Conservation (phyloP, 2,113 vertebrate species). For the Neofelis nebulosa region DNA sequence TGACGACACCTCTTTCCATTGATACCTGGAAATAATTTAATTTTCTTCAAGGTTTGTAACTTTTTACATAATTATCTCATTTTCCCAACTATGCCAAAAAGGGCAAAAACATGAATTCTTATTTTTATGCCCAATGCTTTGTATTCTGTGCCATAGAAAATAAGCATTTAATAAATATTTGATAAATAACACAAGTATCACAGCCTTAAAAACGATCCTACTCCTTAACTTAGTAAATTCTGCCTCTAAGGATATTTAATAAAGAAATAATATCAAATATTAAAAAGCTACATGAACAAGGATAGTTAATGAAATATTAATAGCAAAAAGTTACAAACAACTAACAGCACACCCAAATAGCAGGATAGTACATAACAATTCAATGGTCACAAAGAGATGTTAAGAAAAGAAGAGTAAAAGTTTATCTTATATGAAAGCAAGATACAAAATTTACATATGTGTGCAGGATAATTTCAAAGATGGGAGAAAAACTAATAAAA, state of each 20-base stretch:
- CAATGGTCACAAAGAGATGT: not conserved
- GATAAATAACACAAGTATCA: not conserved
- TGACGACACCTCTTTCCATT: not conserved
- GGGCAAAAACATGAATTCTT: not conserved
- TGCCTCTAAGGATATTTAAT: not conserved
- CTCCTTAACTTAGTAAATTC: slow-evolving; percentile 36
- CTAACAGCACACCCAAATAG: not conserved
- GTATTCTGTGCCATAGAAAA: not conserved
- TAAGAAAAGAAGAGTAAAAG: not conserved
- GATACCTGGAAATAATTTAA: not conserved
- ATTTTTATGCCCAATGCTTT: not conserved
- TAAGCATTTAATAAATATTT: slow-evolving; percentile 5
- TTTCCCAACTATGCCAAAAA: slow-evolving; percentile 22
- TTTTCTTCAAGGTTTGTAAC: not conserved
- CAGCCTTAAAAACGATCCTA: not conserved
- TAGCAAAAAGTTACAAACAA: not conserved
- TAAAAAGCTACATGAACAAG: not conserved
- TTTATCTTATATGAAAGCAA: not conserved
- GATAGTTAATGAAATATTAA: not conserved
- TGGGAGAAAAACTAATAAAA: not conserved
- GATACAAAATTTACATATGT: not conserved
- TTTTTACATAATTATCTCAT: slow-evolving; percentile 45
- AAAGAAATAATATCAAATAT: slow-evolving; percentile 3
- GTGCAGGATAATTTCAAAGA: not conserved
- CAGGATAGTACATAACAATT: not conserved